Percentiles rank a stretch among this genome's conserved stretches.
Evolutionary conservation across 2,797 vertebrate genomes (phyloP).

Genomic region (Cetoscarus ocellatus): DNA sequence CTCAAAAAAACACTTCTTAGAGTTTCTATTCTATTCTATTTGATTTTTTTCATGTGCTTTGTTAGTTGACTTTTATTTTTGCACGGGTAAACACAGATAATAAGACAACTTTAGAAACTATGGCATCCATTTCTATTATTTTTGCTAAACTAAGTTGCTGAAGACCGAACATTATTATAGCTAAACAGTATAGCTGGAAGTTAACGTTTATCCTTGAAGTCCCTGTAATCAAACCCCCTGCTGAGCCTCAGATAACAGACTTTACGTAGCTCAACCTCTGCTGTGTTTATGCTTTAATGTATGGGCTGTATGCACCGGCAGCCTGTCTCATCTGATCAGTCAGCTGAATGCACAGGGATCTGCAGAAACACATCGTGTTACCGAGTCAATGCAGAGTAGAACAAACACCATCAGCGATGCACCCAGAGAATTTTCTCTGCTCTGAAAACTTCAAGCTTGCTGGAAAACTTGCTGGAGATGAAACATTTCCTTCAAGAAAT

Average conservation of each 20-base stretch:
- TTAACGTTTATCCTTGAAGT: slow-evolving; percentile 19
- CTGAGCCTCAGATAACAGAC: slow-evolving; percentile 52
- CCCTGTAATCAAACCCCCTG: slow-evolving; percentile 39
- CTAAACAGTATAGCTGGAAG: slow-evolving; percentile 4
- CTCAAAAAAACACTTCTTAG: no score
- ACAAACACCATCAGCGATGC: slow-evolving; percentile 55
- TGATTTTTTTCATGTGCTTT: no score
- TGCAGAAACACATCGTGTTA: slow-evolving; percentile 49
- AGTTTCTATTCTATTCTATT: no score
- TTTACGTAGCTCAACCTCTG: slow-evolving; percentile 43
- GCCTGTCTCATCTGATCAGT: slow-evolving; percentile 66
- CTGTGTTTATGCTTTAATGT: slow-evolving; percentile 52
- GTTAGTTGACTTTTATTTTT: background rate
- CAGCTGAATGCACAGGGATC: slow-evolving; percentile 51
- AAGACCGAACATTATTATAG: background rate
- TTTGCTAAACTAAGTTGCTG: background rate
- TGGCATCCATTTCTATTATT: background rate
- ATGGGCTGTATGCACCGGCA: slow-evolving; percentile 29
- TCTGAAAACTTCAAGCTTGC: slow-evolving; percentile 29
- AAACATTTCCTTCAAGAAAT: background rate
- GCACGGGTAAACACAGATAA: background rate
- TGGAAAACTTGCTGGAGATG: slow-evolving; percentile 18
- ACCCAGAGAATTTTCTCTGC: slow-evolving; percentile 46
- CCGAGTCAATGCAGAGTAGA: slow-evolving; percentile 57
- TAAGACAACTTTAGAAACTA: background rate